phyloP scores from a whole-genome alignment of 2,888 invertebrate species.

The Aquatica leii region DNA sequence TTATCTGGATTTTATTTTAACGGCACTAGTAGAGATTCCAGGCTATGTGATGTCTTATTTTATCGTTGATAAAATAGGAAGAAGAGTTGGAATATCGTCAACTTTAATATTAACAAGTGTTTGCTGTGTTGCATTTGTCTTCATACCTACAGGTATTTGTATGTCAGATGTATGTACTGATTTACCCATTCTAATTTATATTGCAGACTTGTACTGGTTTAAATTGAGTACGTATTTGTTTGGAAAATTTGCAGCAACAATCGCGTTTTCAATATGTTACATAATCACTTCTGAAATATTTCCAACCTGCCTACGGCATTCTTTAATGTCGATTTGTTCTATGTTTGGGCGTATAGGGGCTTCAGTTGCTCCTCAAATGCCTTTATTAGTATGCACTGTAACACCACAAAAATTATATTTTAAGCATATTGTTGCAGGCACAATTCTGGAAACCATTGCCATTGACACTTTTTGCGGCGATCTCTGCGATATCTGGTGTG shows the following conservation, averaged over 20 bases:
- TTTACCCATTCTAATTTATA: slow-evolving; percentile 36
- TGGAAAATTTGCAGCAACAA: slow-evolving; percentile 73
- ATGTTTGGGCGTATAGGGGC: slow-evolving; percentile 73
- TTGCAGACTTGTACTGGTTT: slow-evolving; percentile 63
- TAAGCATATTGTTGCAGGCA: slow-evolving; percentile 46
- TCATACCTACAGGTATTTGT: slow-evolving; percentile 60
- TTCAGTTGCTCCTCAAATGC: slow-evolving; percentile 73
- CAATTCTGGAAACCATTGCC: slow-evolving; percentile 64
- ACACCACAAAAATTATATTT: not conserved
- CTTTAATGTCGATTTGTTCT: slow-evolving; percentile 70
- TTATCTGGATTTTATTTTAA: slow-evolving; percentile 78
- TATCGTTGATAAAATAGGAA: slow-evolving; percentile 70
- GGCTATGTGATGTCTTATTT: slow-evolving; percentile 72
- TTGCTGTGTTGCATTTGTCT: slow-evolving; percentile 68
- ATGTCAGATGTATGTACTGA: not conserved
- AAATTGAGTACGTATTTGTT: slow-evolving; percentile 66
- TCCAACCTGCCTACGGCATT: slow-evolving; percentile 70
- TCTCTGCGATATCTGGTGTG: slow-evolving; percentile 69
- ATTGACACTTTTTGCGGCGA: slow-evolving; percentile 69
- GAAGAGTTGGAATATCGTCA: slow-evolving; percentile 69
- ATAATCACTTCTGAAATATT: slow-evolving; percentile 75
- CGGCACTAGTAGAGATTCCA: slow-evolving; percentile 75
- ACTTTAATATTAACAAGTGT: slow-evolving; percentile 70
- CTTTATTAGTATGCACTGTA: slow-evolving; percentile 65
- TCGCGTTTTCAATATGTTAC: slow-evolving; percentile 71